Percentiles rank a stretch among this genome's conserved stretches.
These are phyloP conservation scores for Apteryx mantelli DNA, from an alignment of 2,113 vertebrate genomes.

Conservation along the genomic window DNA sequence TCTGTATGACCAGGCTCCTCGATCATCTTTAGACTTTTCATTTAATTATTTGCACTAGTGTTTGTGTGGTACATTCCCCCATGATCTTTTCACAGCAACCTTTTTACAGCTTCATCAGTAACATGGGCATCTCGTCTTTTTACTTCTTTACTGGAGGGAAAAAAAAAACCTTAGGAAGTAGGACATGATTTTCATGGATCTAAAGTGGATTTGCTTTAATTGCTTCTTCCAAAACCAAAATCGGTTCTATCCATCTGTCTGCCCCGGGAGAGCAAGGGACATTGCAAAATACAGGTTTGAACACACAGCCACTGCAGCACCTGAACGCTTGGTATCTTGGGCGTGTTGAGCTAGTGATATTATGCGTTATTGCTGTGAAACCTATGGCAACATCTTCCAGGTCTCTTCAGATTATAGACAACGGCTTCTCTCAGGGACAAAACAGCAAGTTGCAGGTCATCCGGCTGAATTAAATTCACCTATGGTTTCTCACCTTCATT, in stretches of 20 bases:
- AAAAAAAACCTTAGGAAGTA: background rate
- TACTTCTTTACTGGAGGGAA: background rate
- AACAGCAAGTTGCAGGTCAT: too few relatives aligned
- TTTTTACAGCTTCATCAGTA: rapidly evolving
- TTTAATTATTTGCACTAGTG: background rate
- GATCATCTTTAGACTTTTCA: background rate
- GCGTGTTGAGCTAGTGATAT: background rate
- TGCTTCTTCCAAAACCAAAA: background rate
- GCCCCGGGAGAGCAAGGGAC: background rate
- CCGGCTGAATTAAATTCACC: too few relatives aligned
- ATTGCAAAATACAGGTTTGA: background rate
- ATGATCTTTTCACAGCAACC: background rate
- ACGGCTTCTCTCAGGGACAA: too few relatives aligned
- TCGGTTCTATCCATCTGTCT: background rate
- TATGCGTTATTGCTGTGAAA: background rate
- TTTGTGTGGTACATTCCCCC: rapidly evolving
- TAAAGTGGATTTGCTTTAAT: background rate
- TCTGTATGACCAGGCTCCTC: background rate
- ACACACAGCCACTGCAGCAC: background rate
- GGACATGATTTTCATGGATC: background rate
- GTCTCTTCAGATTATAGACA: background rate
- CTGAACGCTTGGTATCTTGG: background rate
- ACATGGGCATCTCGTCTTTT: background rate
- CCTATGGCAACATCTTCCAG: background rate
- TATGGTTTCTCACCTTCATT: background rate